phyloP scores from a whole-genome alignment of 2,888 invertebrate species.

The Calliopum simillimum region DNA sequence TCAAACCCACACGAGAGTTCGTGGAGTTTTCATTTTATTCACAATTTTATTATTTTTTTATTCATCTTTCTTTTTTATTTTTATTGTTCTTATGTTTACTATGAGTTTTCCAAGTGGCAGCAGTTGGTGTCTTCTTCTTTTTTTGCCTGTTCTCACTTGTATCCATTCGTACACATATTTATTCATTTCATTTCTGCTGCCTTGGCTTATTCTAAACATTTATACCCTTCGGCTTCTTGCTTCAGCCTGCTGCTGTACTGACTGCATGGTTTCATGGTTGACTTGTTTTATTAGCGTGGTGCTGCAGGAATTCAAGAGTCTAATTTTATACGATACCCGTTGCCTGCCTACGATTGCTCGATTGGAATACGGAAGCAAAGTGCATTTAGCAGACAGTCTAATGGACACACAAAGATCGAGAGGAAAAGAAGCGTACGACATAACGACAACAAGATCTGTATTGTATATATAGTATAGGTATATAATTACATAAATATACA shows the following conservation, averaged over 20 bases:
- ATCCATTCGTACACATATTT: too few species aligned
- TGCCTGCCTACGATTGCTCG: constrained; percentile 8
- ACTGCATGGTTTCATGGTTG: constrained; percentile 27
- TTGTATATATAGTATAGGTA: neutral
- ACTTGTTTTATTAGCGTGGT: constrained; percentile 30
- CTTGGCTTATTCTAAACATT: constrained; percentile 24
- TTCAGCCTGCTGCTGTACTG: too few species aligned
- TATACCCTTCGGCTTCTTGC: constrained; percentile 24
- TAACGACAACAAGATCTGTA: neutral
- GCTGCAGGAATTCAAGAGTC: neutral
- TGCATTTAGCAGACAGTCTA: constrained; percentile 13
- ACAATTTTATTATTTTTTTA: too few species aligned
- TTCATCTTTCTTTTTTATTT: too few species aligned
- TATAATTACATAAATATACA: too few species aligned
- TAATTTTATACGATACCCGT: neutral
- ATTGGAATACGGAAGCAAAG: constrained; percentile 32
- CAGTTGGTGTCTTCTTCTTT: too few species aligned
- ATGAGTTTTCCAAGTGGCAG: too few species aligned
- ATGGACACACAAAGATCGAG: neutral
- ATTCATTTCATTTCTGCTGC: neutral
- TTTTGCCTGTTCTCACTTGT: too few species aligned
- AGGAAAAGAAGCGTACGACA: neutral
- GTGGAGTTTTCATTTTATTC: too few species aligned
- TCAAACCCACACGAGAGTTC: too few species aligned
- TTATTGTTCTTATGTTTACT: too few species aligned